These are phyloP conservation scores for Tyrannus savana DNA, from an alignment of 2,113 vertebrate genomes.

Conservation along the genomic window DNA sequence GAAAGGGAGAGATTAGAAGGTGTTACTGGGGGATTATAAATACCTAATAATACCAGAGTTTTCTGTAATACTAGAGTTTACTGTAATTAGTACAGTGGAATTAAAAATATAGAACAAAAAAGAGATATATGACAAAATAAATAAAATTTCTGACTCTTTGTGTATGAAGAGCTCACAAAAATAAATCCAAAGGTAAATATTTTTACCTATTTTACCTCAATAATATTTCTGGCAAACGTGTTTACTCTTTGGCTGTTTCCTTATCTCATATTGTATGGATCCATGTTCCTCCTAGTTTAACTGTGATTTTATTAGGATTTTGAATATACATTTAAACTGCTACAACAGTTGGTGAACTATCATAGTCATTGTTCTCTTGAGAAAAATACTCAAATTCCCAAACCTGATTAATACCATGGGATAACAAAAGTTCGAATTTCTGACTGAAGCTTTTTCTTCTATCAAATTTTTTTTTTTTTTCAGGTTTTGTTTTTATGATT, in stretches of 20 bases:
- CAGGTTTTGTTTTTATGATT: not conserved
- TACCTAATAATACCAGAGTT: constrained; percentile 31
- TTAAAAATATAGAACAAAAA: constrained; percentile 14
- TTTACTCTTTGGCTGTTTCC: not conserved
- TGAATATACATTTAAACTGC: not conserved
- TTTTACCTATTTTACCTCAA: not conserved
- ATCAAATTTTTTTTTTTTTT: not conserved
- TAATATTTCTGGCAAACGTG: not conserved
- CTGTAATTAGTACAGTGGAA: constrained; percentile 31
- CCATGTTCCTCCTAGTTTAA: not conserved
- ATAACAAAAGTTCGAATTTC: not conserved
- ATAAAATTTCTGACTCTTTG: not conserved
- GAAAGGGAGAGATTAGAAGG: constrained; percentile 54
- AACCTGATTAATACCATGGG: not conserved
- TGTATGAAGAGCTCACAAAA: not conserved
- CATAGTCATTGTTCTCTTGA: not conserved
- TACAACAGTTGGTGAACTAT: not conserved
- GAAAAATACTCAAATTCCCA: not conserved
- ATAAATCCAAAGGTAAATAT: not conserved
- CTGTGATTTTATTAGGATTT: not conserved
- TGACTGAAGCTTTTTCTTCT: rapidly evolving
- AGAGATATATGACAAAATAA: not conserved
- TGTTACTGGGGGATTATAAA: constrained; percentile 56
- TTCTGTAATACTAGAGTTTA: constrained; percentile 32
- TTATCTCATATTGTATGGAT: not conserved